Evolutionary conservation across 2,888 invertebrate species (phyloP).

Genomic region (Pyrochroa serraticornis): DNA sequence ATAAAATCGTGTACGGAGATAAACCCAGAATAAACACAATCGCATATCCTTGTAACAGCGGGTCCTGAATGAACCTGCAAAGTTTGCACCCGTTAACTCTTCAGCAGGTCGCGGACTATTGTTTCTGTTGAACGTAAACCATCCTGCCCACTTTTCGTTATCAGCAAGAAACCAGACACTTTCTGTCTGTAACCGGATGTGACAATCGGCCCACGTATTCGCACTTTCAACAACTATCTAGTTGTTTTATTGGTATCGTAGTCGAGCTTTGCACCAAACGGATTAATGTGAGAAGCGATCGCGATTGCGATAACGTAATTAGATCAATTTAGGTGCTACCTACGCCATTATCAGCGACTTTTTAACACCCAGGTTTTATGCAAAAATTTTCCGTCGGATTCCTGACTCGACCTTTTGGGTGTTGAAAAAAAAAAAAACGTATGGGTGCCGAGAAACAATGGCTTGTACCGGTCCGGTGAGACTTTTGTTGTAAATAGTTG

Average conservation of each 20-base stretch:
- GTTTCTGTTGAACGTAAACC: constrained; percentile 42
- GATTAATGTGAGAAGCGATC: too few species aligned
- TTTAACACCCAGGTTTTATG: too few species aligned
- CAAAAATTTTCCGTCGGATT: neutral
- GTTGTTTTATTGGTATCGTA: neutral
- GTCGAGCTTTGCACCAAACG: too few species aligned
- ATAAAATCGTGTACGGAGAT: constrained; percentile 13
- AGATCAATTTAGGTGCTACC: too few species aligned
- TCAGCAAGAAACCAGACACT: constrained; percentile 39
- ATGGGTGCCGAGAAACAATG: too few species aligned
- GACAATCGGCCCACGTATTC: constrained; percentile 35
- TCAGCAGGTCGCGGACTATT: constrained; percentile 27
- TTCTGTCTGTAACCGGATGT: constrained; percentile 39
- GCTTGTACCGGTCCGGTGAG: constrained; percentile 27
- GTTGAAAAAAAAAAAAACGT: too few species aligned
- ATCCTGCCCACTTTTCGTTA: constrained; percentile 35
- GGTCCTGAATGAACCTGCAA: constrained; percentile 22
- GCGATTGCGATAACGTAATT: too few species aligned
- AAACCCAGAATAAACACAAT: constrained; percentile 19
- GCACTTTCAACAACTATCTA: neutral
- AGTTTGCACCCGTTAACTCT: constrained; percentile 19
- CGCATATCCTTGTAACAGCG: constrained; percentile 23
- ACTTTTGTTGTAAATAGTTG: constrained; percentile 53
- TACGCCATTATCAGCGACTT: too few species aligned
- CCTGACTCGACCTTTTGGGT: too few species aligned